Base-by-base conservation (phyloP, 2,113 vertebrate genomes). In the Oncorhynchus clarkii region DNA sequence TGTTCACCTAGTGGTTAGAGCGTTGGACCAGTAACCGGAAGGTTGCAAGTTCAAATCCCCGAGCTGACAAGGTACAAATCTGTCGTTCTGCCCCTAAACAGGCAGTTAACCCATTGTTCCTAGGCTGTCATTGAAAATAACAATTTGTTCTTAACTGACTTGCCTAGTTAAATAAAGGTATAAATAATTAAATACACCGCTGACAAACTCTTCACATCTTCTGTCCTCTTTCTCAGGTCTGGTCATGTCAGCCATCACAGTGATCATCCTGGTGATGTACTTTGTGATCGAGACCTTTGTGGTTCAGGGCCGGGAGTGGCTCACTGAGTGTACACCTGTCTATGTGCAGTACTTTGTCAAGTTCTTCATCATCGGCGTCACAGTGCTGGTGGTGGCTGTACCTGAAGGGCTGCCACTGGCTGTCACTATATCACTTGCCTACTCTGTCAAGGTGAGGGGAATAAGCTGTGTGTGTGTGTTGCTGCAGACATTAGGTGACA, bases 341-440 rank as follows among this genome's bases (percentile, higher is more conserved):
- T 95, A 95, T 1, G 93, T 95, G 57, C 94, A 95, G 80, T 94
- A 95, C 84, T 94, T 94, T 1, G 93, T 95, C 78, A 94, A 95
- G 84, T 95, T 95, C 89, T 95, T 95, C 91, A 95, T 95, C 83
- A 95, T 95, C 3, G 94, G 94, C 0, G 94, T 95, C 82, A 95
- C 94, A 0, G 94, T 95, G 80, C 84, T 95, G 84, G 94, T 95
- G 26, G 94, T 95, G 74, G 94, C 94, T 14, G 94, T 95, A 18
- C 94, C 94, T 0, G 94, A 95, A 78, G 94, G 94, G 70, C 86
- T 95, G 73, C 94, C 94, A 7, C 88, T 95, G 70, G 94, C 94
- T 16, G 94, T 95, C 86, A 95, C 94, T 83, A 95, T 95, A 84
- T 94, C 94, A 60, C 84, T 95, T 77, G 94, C 94, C 67, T 95